Percentiles rank a stretch among this genome's conserved stretches.
phyloP scores from a whole-genome alignment of 2,113 vertebrate species.

The Parus major region DNA sequence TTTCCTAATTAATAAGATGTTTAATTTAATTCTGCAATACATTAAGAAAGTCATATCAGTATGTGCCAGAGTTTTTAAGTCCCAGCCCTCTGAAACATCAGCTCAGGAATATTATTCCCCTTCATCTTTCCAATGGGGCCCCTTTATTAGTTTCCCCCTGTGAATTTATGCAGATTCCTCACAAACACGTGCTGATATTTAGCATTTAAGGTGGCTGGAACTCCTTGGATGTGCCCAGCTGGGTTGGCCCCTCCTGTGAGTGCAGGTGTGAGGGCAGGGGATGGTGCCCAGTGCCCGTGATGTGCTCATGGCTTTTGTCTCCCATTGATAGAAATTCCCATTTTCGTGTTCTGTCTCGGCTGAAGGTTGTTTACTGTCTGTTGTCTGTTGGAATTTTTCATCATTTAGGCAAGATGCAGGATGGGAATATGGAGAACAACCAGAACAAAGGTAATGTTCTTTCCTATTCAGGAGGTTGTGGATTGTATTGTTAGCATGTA shows the following conservation, averaged over 20 bases:
- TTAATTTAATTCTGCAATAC: not conserved
- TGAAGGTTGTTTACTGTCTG: slow-evolving; percentile 87
- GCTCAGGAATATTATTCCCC: not conserved
- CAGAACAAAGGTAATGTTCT: slow-evolving; percentile 98
- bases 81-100: not conserved
- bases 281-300: not conserved
- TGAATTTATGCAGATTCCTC: not conserved
- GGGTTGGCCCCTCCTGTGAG: not conserved
- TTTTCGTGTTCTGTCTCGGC: slow-evolving; percentile 74
- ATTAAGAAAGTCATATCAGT: not conserved
- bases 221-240: not conserved
- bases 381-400: slow-evolving; percentile 96
- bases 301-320: slow-evolving; percentile 69
- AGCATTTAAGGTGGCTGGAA: not conserved
- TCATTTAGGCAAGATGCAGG: slow-evolving; percentile 99
- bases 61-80: not conserved
- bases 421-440: slow-evolving; percentile 99
- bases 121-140: not conserved
- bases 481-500: slow-evolving; percentile 27
- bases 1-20: not conserved
- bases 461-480: slow-evolving; percentile 59
- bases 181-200: not conserved
- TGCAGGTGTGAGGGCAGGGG: not conserved
- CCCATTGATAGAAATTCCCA: slow-evolving; percentile 72
- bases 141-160: not conserved